Percentiles rank a stretch among this genome's conserved stretches.
phyloP scores from a whole-genome alignment of 37 sponge, comb jelly and placozoan genomes.

The Ianthella basta region DNA sequence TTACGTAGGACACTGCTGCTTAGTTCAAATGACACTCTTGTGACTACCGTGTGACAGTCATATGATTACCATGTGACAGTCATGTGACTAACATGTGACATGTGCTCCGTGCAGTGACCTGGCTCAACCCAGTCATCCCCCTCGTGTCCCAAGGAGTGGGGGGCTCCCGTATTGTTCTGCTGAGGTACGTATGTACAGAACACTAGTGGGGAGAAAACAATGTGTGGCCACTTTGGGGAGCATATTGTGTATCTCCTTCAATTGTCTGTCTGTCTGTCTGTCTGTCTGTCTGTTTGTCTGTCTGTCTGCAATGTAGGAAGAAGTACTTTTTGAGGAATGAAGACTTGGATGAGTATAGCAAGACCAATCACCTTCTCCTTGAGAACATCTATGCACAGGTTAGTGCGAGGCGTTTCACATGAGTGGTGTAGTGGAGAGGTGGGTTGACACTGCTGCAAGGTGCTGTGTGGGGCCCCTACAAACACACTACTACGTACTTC shows the following conservation, averaged over 20 bases:
- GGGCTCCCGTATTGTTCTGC: background rate
- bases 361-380: conserved; percentile 3
- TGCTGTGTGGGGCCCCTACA: too few relatives aligned
- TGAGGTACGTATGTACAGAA: background rate
- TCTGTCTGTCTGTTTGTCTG: conserved; percentile 27
- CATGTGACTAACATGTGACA: background rate
- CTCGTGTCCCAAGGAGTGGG: conserved; percentile 33
- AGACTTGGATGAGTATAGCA: conserved; percentile 18
- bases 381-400: conserved; percentile 50
- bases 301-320: conserved; percentile 40
- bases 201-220: too few relatives aligned
- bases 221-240: too few relatives aligned
- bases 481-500: too few relatives aligned
- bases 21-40: too few relatives aligned
- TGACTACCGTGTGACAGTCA: background rate
- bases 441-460: too few relatives aligned
- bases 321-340: conserved; percentile 51
- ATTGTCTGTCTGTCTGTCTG: conserved; percentile 9
- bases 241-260: background rate
- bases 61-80: background rate
- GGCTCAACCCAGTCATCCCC: conserved; percentile 29
- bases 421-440: too few relatives aligned
- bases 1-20: too few relatives aligned
- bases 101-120: conserved; percentile 18
- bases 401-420: background rate